Percentiles rank a stretch among this genome's conserved stretches.
Evolutionary conservation across 2,113 vertebrate species (phyloP).

Genomic region (Lethenteron reissneri): DNA sequence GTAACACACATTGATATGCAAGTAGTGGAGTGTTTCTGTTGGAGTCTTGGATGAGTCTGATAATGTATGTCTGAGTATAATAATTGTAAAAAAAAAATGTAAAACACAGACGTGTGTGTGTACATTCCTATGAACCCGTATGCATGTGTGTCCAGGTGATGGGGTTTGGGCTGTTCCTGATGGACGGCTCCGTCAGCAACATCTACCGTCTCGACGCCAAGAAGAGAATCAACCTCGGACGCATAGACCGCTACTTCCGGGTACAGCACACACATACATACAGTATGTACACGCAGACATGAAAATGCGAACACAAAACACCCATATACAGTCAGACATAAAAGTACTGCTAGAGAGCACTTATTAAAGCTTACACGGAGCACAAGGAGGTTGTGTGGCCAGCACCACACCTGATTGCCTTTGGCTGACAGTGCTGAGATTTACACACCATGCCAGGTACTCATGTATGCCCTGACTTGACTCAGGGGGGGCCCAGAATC

Average conservation of each 20-base stretch:
- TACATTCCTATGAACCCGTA: background rate
- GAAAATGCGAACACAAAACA: background rate
- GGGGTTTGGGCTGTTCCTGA: slow-evolving; percentile 91
- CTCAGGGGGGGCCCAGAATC: too few relatives aligned
- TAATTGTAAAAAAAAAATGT: too few relatives aligned
- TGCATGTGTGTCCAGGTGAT: slow-evolving; percentile 41
- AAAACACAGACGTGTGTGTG: background rate
- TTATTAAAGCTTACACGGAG: too few relatives aligned
- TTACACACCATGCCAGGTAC: too few relatives aligned
- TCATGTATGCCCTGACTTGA: too few relatives aligned
- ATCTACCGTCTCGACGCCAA: slow-evolving; percentile 96
- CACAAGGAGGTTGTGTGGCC: too few relatives aligned
- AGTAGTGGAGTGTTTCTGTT: too few relatives aligned
- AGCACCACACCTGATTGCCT: too few relatives aligned
- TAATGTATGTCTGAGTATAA: too few relatives aligned
- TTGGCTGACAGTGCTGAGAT: too few relatives aligned
- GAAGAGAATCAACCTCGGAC: slow-evolving; percentile 97
- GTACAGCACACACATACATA: slow-evolving; percentile 21
- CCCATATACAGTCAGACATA: background rate
- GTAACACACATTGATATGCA: too few relatives aligned
- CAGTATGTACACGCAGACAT: background rate
- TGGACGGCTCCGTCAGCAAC: slow-evolving; percentile 97
- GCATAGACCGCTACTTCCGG: slow-evolving; percentile 99
- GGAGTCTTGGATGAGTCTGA: too few relatives aligned
- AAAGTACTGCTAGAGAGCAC: background rate